Evolutionary conservation across 2,797 vertebrate genomes (phyloP).

Genomic region (Notoglanidium macrostoma): DNA sequence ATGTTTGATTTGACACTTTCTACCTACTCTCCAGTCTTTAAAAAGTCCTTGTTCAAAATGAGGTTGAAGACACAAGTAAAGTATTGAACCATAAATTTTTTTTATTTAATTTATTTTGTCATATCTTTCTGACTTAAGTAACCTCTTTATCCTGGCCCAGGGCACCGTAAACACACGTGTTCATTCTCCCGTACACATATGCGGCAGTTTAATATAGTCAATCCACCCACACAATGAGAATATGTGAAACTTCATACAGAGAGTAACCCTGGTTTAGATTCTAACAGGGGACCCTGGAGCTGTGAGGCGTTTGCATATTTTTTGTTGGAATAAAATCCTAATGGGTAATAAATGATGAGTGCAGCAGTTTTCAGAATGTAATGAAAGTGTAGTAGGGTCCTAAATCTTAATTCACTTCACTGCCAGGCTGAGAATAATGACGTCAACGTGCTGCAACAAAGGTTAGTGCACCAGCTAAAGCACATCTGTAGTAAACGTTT

Average conservation of each 20-base stretch:
- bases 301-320: neutral
- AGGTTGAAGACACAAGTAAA: slow-evolving; percentile 63
- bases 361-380: neutral
- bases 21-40: slow-evolving; percentile 61
- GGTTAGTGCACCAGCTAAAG: neutral
- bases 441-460: neutral
- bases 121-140: neutral
- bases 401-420: neutral
- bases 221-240: neutral
- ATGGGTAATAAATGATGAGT: neutral
- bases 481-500: neutral
- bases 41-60: slow-evolving; percentile 65
- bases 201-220: neutral
- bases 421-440: neutral
- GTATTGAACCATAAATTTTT: slow-evolving; percentile 59
- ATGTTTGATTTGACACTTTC: slow-evolving; percentile 53
- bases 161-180: neutral
- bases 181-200: neutral
- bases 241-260: neutral
- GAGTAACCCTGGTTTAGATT: neutral
- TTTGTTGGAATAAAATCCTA: neutral
- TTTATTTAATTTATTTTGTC: neutral
- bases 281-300: neutral
- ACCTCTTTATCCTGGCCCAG: neutral
- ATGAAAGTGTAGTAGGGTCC: neutral